Conservation (phyloP, 2,888 invertebrate genomes). For the Hemithea aestivaria region DNA sequence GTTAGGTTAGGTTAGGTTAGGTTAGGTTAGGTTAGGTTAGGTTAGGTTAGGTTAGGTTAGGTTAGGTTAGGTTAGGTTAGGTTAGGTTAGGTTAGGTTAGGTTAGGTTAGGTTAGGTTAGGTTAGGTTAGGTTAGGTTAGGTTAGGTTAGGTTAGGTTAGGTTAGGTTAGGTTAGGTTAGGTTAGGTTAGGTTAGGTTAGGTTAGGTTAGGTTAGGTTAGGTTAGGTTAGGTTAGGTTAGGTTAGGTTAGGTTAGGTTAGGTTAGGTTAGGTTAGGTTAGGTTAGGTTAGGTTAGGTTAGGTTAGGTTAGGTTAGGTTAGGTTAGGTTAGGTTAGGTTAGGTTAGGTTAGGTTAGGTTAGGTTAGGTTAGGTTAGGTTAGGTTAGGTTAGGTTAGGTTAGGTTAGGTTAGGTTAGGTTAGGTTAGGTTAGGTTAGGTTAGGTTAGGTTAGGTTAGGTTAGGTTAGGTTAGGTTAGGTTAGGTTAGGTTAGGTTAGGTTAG, state of each 20-base stretch:
- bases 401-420: slow-evolving; percentile 9
- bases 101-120: slow-evolving; percentile 3
- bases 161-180: slow-evolving; percentile 9
- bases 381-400: slow-evolving; percentile 13
- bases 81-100: slow-evolving; percentile 4
- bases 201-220: slow-evolving; percentile 3
- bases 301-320: slow-evolving; percentile 5
- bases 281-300: slow-evolving; percentile 3
- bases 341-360: slow-evolving; percentile 10
- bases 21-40: slow-evolving; percentile 4
- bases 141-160: slow-evolving; percentile 3
- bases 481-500: slow-evolving; percentile 13
- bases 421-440: slow-evolving; percentile 8
- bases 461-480: slow-evolving; percentile 13
- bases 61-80: slow-evolving; percentile 3
- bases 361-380: slow-evolving; percentile 11
- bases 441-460: slow-evolving; percentile 13
- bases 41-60: slow-evolving; percentile 3
- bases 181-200: slow-evolving; percentile 6
- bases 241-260: slow-evolving; percentile 5
- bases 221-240: slow-evolving; percentile 5
- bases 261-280: slow-evolving; percentile 5
- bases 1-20: no score
- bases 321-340: slow-evolving; percentile 9
- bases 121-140: slow-evolving; percentile 3